These are phyloP conservation scores for Agriopis aurantiaria DNA, from an alignment of 2,888 invertebrate species.

Conservation along the genomic window DNA sequence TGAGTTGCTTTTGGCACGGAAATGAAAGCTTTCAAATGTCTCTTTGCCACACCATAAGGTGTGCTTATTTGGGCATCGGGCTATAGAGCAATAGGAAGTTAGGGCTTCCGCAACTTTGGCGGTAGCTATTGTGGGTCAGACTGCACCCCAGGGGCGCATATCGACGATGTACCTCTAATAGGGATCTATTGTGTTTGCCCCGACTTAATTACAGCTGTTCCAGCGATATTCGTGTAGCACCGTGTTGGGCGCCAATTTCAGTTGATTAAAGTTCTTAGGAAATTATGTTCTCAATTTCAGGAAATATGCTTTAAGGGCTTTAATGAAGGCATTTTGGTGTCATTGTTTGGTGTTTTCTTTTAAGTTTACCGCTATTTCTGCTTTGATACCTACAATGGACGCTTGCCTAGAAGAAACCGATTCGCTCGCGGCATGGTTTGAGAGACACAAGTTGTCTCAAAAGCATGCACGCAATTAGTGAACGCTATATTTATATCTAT, in stretches of 20 bases:
- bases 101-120: constrained; percentile 41
- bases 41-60: constrained; percentile 19
- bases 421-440: too few species aligned
- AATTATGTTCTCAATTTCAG: not conserved
- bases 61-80: constrained; percentile 24
- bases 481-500: too few species aligned
- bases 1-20: constrained; percentile 14
- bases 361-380: too few species aligned
- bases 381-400: too few species aligned
- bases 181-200: constrained; percentile 73
- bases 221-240: constrained; percentile 29
- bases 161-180: constrained; percentile 68
- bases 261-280: constrained; percentile 24
- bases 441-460: too few species aligned
- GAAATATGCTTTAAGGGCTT: not conserved
- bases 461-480: too few species aligned
- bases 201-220: constrained; percentile 58
- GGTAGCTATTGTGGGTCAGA: constrained; percentile 44
- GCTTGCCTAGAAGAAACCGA: too few species aligned
- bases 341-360: too few species aligned
- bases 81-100: constrained; percentile 42
- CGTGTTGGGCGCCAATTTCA: constrained; percentile 31
- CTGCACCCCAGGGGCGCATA: constrained; percentile 68
- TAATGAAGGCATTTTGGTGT: too few species aligned
- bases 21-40: constrained; percentile 20